Base-by-base conservation (phyloP, 2,113 vertebrate genomes). In the Trinectes maculatus region DNA sequence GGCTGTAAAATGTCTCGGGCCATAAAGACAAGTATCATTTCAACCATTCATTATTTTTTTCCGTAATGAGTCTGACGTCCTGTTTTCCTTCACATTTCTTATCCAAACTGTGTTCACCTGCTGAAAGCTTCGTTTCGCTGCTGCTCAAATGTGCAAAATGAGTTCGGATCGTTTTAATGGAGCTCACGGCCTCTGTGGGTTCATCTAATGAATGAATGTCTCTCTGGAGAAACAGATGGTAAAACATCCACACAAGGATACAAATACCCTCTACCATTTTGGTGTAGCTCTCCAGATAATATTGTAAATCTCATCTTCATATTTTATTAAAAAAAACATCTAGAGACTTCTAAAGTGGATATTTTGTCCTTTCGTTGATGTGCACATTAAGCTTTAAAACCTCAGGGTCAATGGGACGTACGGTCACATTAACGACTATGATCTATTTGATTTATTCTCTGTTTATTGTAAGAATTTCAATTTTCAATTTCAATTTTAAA, bases 161-260 rank as follows among this genome's bases (percentile, higher is more conserved):
- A 74, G 47, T 54, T 60, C 42, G 28, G 21, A 57, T 51, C 0
- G 9, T 60, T 59, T 28, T 47, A 31, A 53, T 47, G 18, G 16
- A 2, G 34, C 22, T 68, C 58, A 1, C 24, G 3, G 58, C 40
- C 47, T 54, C 62, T 6, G 19, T 13, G 47, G 62, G 10, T 10
- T n/a, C 44, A 36, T 59, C 55, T 33, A 48, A 60, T 33, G 55
- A 21, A n/a, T 53, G 33, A 59, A 26, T 6, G 8, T 2, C 15
- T 1, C 15, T 19, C 37, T 25, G 18, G 49, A 75, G 56, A 39
- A 19, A n/a, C 12, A 59, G 15, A 29, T 2, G 3, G 26, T 16
- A 31, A 31, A 31, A 5, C 29, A 5, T 55, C 18, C 18, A 26
- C 28, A 9, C 22, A 5, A 0, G 1, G 10, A 42, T 18, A 37